These are phyloP conservation scores for Charaxes varanes DNA, from an alignment of 1,140 invertebrate species.

Conservation along the genomic window DNA sequence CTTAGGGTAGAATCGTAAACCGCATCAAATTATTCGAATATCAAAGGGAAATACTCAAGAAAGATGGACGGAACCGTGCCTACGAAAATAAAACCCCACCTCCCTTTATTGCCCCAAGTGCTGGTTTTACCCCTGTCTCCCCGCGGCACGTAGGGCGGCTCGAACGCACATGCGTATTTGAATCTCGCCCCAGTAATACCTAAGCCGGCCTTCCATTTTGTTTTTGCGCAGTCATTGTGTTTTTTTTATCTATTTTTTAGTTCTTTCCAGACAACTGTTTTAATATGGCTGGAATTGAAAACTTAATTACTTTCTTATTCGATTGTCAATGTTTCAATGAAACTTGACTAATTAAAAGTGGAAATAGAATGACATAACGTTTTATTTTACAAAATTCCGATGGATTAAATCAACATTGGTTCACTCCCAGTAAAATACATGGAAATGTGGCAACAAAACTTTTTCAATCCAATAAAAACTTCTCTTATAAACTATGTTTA, in stretches of 20 bases:
- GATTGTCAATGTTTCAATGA: too few species aligned
- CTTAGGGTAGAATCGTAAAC: conserved; percentile 31
- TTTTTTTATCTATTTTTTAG: conserved; percentile 37
- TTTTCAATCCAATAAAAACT: too few species aligned
- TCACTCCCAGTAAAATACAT: too few species aligned
- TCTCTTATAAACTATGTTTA: too few species aligned
- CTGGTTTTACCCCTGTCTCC: conserved; percentile 22
- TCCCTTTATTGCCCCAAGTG: conserved; percentile 29
- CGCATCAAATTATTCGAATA: conserved; percentile 44
- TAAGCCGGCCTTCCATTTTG: conserved; percentile 68
- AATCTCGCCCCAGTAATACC: conserved; percentile 41
- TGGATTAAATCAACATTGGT: too few species aligned
- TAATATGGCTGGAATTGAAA: conserved; percentile 34
- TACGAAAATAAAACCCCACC: conserved; percentile 37
- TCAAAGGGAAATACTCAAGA: conserved; percentile 56
- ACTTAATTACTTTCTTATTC: conserved; percentile 28
- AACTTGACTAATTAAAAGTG: too few species aligned
- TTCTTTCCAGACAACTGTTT: conserved; percentile 36
- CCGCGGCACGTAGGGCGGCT: conserved; percentile 27
- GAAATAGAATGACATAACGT: too few species aligned
- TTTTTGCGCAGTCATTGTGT: conserved; percentile 57
- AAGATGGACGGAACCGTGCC: conserved; percentile 39
- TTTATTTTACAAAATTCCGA: too few species aligned
- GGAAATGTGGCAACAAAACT: too few species aligned
- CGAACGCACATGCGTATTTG: conserved; percentile 63